These are phyloP conservation scores for Agrochola circellaris DNA, from an alignment of 2,888 invertebrate species.

Conservation along the genomic window DNA sequence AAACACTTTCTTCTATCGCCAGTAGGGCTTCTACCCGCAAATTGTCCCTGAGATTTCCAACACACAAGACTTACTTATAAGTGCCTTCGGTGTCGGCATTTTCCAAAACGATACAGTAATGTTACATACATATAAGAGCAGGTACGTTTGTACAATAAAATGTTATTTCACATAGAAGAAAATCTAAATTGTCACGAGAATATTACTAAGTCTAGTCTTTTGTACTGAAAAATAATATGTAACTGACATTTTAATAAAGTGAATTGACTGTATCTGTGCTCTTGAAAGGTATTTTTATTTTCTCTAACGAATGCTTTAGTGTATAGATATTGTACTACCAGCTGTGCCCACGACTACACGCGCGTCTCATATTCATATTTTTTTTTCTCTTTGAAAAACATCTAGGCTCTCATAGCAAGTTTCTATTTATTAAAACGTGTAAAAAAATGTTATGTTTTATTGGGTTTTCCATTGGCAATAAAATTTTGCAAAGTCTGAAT, in stretches of 20 bases:
- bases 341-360: constrained; percentile 1
- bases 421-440: neutral
- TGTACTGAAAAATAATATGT: neutral
- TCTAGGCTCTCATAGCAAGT: neutral
- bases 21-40: neutral
- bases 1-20: neutral
- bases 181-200: neutral
- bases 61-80: neutral
- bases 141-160: neutral
- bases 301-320: neutral
- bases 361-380: neutral
- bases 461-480: neutral
- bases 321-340: neutral
- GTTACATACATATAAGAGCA: neutral
- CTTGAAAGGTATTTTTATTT: neutral
- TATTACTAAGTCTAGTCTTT: neutral
- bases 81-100: neutral
- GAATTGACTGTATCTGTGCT: neutral
- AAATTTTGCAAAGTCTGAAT: neutral
- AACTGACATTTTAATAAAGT: constrained; percentile 27
- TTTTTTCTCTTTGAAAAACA: neutral
- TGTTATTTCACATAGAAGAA: neutral
- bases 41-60: constrained; percentile 16
- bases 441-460: neutral
- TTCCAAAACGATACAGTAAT: constrained; percentile 3